phyloP scores from a whole-genome alignment of 2,888 invertebrate species.

The Suillia variegata region DNA sequence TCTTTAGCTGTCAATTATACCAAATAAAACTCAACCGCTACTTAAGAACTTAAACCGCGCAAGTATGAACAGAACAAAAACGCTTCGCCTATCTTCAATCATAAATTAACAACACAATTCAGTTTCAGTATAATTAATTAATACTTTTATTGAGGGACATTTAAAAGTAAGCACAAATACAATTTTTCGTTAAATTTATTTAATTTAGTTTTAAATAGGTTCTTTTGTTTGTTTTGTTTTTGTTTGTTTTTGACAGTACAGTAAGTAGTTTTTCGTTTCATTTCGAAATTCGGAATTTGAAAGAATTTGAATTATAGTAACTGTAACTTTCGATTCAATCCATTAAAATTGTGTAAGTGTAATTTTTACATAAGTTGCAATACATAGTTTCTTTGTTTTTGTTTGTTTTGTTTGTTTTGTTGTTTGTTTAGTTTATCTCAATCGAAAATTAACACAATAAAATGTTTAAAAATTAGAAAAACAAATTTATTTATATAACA shows the following conservation, averaged over 20 bases:
- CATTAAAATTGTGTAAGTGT: background rate
- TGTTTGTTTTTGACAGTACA: slow-evolving; percentile 12
- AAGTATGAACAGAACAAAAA: too few relatives aligned
- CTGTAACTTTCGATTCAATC: slow-evolving; percentile 4
- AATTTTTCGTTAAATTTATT: slow-evolving; percentile 28
- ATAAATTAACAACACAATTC: too few relatives aligned
- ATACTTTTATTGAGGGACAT: slow-evolving; percentile 52
- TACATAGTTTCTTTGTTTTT: too few relatives aligned
- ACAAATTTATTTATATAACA: slow-evolving; percentile 31
- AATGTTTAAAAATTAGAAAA: slow-evolving; percentile 21
- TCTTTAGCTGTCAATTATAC: too few relatives aligned
- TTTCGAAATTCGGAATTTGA: too few relatives aligned
- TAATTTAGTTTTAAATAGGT: slow-evolving; percentile 3
- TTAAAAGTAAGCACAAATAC: slow-evolving; percentile 47
- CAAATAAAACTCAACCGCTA: too few relatives aligned
- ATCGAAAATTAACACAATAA: slow-evolving; percentile 26
- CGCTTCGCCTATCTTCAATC: too few relatives aligned
- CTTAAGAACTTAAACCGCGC: too few relatives aligned
- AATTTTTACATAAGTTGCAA: too few relatives aligned
- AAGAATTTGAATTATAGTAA: slow-evolving; percentile 9
- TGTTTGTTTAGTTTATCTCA: background rate
- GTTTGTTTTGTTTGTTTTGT: slow-evolving; percentile 18
- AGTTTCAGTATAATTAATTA: slow-evolving; percentile 23
- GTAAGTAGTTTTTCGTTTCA: slow-evolving; percentile 18
- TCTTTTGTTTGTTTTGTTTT: slow-evolving; percentile 14